Conservation (phyloP, 2,888 invertebrate species). For the Seira musarum region DNA sequence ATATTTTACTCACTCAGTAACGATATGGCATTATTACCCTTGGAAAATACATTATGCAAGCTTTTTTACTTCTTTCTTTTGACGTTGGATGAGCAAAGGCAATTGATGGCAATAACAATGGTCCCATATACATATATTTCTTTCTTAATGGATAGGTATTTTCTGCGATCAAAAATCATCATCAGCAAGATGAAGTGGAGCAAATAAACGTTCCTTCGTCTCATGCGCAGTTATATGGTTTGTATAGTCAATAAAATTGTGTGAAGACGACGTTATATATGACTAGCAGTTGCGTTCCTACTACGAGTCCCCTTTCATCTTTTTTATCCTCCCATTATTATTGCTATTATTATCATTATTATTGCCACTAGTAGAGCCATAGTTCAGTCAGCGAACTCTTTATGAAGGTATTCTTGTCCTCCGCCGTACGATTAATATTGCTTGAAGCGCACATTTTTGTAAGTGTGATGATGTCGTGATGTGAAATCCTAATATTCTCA, state of each 20-base stretch:
- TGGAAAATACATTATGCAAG: conserved; percentile 14
- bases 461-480: conserved; percentile 16
- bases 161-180: conserved; percentile 17
- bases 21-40: conserved; percentile 11
- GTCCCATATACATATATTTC: neutral
- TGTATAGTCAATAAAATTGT: too few species aligned
- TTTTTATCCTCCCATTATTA: conserved; percentile 32
- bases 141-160: conserved; percentile 5
- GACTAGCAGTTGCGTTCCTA: neutral
- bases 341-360: conserved; percentile 42
- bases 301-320: neutral
- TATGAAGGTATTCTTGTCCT: conserved; percentile 13
- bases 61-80: neutral
- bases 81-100: neutral
- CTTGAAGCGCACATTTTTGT: conserved; percentile 15
- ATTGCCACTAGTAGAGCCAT: conserved; percentile 21
- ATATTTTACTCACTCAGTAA: neutral
- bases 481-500: conserved; percentile 12
- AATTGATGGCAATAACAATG: conserved; percentile 13
- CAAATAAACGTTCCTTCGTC: conserved; percentile 29
- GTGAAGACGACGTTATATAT: neutral
- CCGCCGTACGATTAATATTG: neutral
- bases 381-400: conserved; percentile 22
- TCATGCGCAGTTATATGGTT: too few species aligned
- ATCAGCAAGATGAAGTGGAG: conserved; percentile 18